A percentile compares a stretch with the other conserved stretches of the same genome.
These are phyloP conservation scores for Paramormyrops kingsleyae DNA, from an alignment of 2,113 vertebrate genomes.

Conservation along the genomic window DNA sequence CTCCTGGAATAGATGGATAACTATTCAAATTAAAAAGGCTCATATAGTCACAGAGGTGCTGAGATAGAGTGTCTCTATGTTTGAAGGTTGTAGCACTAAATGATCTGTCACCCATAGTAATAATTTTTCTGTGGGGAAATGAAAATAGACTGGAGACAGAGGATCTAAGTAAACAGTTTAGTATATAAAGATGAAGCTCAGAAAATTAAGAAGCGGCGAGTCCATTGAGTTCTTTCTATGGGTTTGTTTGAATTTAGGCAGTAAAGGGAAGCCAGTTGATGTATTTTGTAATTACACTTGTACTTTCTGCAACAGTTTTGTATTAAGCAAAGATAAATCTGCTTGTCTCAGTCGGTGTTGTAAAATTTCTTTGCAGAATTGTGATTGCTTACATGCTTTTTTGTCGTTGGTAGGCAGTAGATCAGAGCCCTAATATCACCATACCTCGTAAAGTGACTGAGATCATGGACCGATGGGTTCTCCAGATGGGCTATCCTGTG, in stretches of 20 bases:
- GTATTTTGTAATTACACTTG: neutral
- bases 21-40: too few relatives aligned
- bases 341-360: neutral
- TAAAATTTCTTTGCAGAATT: neutral
- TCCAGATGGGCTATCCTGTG: slow-evolving; percentile 89
- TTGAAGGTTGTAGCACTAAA: neutral
- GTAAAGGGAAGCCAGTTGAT: neutral
- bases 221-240: neutral
- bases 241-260: neutral
- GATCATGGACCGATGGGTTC: slow-evolving; percentile 86
- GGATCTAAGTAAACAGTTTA: neutral
- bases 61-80: neutral
- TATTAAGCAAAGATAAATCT: neutral
- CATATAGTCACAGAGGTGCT: too few relatives aligned
- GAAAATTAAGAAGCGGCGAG: neutral
- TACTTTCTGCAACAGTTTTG: neutral
- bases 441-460: slow-evolving; percentile 38
- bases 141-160: neutral
- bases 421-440: fast-evolving
- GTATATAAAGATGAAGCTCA: neutral
- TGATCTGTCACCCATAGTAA: neutral
- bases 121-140: neutral
- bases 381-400: neutral
- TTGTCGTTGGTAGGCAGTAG: slow-evolving; percentile 46
- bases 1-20: neutral